phyloP scores from a whole-genome alignment of 2,113 vertebrate genomes.

The Emydura subglobosa region DNA sequence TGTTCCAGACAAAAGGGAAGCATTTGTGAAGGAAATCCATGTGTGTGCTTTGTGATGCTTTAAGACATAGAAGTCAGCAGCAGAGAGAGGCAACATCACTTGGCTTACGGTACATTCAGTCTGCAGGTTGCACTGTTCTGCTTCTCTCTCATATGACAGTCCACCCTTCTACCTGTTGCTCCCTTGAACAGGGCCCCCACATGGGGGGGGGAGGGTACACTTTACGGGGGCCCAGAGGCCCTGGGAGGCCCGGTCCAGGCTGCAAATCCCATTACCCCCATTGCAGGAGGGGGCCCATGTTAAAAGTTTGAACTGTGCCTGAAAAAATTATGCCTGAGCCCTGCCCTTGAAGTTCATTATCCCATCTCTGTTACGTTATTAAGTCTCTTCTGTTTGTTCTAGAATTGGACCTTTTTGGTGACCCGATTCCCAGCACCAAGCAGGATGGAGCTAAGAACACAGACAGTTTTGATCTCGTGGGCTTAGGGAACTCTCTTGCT shows the following conservation, averaged over 20 bases:
- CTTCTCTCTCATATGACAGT: neutral
- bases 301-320: too few relatives aligned
- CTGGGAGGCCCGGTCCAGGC: too few relatives aligned
- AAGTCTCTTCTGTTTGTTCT: neutral
- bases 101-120: neutral
- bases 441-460: conserved; percentile 81
- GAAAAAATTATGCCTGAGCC: too few relatives aligned
- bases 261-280: too few relatives aligned
- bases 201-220: too few relatives aligned
- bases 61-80: neutral
- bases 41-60: neutral
- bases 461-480: conserved; percentile 84
- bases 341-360: neutral
- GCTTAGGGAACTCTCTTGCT: conserved; percentile 82
- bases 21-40: neutral
- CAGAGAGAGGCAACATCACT: neutral
- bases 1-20: neutral
- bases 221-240: too few relatives aligned
- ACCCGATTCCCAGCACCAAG: conserved; percentile 85
- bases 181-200: neutral
- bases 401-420: conserved; percentile 91
- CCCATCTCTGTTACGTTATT: too few relatives aligned
- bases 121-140: neutral
- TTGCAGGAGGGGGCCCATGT: too few relatives aligned
- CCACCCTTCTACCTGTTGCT: neutral